Evolutionary conservation across 2,797 vertebrate species (phyloP).

Genomic region (Falco concolor): DNA sequence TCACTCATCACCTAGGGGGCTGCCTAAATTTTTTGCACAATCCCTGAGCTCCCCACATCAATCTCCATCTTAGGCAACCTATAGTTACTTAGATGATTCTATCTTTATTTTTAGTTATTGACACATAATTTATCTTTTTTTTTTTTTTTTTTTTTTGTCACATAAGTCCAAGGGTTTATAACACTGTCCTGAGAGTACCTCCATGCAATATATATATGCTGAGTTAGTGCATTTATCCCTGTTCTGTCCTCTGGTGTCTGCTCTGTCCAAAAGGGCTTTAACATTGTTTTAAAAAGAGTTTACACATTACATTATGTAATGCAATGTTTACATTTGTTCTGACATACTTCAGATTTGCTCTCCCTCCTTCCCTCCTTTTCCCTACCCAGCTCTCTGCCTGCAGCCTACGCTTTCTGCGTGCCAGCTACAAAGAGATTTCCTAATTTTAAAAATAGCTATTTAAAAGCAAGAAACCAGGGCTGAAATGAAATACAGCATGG

Average conservation of each 20-base stretch:
- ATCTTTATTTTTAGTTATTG: neutral
- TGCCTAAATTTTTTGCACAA: neutral
- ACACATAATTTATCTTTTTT: neutral
- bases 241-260: neutral
- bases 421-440: conserved; percentile 17
- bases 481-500: neutral
- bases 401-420: conserved; percentile 37
- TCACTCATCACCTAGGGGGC: neutral
- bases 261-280: neutral
- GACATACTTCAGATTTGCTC: neutral
- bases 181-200: neutral
- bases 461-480: conserved; percentile 26
- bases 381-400: neutral
- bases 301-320: neutral
- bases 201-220: neutral
- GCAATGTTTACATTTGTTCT: neutral
- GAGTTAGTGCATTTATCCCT: neutral
- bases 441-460: conserved; percentile 39
- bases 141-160: neutral
- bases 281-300: neutral
- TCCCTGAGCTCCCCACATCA: neutral
- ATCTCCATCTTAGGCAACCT: neutral
- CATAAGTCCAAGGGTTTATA: neutral
- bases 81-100: neutral
- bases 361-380: neutral